Percentiles rank a stretch among this genome's conserved stretches.
Evolutionary conservation across 1,140 invertebrate species (phyloP).

Genomic region (Vanessa atalanta): DNA sequence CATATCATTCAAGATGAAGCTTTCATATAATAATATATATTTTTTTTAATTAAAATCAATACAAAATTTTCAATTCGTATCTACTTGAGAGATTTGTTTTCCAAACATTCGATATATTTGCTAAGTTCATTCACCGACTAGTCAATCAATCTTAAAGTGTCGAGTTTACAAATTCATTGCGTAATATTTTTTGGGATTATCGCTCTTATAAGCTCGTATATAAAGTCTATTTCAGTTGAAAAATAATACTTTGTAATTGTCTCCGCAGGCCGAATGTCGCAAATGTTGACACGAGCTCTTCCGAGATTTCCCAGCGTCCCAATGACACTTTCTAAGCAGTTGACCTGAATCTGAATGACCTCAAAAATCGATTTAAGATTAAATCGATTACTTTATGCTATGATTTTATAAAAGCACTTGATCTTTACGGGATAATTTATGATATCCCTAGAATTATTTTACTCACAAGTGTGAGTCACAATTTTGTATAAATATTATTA

Average conservation of each 20-base stretch:
- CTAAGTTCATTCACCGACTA: constrained; percentile 63
- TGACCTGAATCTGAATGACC: constrained; percentile 46
- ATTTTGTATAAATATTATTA: too few relatives aligned
- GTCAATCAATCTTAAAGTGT: constrained; percentile 68
- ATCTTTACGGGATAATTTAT: too few relatives aligned
- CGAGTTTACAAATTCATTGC: constrained; percentile 43
- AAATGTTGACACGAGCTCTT: constrained; percentile 50
- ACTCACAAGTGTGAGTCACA: too few relatives aligned
- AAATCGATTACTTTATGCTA: background rate
- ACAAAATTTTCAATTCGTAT: constrained; percentile 1
- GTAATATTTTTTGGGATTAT: constrained; percentile 27
- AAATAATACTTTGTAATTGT: constrained; percentile 18
- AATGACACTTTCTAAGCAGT: constrained; percentile 57
- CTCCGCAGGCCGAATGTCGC: constrained; percentile 38
- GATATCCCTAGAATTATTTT: too few relatives aligned
- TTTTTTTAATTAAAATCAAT: constrained; percentile 10
- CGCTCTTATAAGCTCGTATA: constrained; percentile 16
- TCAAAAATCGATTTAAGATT: constrained; percentile 27
- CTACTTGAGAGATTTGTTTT: constrained; percentile 4
- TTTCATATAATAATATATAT: background rate
- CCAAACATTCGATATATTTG: constrained; percentile 46
- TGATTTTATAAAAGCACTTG: background rate
- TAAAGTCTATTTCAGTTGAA: constrained; percentile 34
- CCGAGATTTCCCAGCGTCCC: constrained; percentile 52
- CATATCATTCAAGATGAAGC: too few relatives aligned